Evolutionary conservation across 1,140 invertebrate genomes (phyloP).

Genomic region (Agrilus planipennis): DNA sequence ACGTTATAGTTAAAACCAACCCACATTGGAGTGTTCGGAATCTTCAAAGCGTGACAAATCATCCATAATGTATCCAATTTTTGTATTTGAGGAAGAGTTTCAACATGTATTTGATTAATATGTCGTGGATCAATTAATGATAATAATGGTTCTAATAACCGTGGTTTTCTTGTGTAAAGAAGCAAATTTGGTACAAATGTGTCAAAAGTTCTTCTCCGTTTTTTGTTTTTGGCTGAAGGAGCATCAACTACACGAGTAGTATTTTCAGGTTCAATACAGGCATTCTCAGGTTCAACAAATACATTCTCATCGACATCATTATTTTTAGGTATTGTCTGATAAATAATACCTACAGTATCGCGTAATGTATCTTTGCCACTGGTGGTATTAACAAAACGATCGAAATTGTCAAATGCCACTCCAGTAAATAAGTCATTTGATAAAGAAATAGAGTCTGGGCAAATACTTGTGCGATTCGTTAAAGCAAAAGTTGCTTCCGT

Average conservation of each 20-base stretch:
- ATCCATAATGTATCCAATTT: background rate
- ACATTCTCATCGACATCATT: background rate
- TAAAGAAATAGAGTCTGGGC: constrained; percentile 20
- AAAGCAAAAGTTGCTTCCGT: background rate
- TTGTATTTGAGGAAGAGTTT: background rate
- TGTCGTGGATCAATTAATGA: background rate
- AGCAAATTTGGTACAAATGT: background rate
- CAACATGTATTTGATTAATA: background rate
- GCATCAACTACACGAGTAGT: background rate
- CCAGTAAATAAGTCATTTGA: constrained; percentile 5
- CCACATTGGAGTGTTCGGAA: no score
- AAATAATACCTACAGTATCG: constrained; percentile 35
- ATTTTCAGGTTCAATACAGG: background rate
- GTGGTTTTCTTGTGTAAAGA: background rate
- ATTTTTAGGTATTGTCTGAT: background rate
- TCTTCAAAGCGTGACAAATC: background rate
- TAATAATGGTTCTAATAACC: background rate
- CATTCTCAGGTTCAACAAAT: background rate
- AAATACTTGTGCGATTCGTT: constrained; percentile 6
- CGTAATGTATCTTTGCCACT: constrained; percentile 34
- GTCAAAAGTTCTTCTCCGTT: background rate
- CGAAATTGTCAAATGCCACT: constrained; percentile 34
- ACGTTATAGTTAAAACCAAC: background rate
- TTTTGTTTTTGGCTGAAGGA: background rate
- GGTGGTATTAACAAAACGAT: constrained; percentile 33